Conservation (phyloP, 2,113 vertebrate species). For the Callocephalon fimbriatum region DNA sequence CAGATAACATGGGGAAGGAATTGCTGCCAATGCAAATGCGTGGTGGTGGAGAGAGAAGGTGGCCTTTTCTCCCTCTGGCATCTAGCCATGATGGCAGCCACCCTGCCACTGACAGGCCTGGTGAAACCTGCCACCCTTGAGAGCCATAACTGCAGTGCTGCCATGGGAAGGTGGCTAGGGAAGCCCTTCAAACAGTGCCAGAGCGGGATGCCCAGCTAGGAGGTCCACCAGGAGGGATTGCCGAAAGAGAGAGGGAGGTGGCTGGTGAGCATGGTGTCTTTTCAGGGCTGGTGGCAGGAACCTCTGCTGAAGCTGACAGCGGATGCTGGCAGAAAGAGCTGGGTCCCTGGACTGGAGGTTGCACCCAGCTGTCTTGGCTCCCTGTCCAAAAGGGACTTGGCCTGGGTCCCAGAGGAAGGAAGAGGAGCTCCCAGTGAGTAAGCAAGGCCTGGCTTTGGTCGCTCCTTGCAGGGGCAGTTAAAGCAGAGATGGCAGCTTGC, state of each 20-base stretch:
- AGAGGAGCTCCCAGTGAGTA: not conserved
- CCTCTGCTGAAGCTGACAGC: rapidly evolving
- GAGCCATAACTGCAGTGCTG: not conserved
- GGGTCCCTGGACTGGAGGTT: not conserved
- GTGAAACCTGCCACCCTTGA: rapidly evolving
- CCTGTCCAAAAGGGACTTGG: not conserved
- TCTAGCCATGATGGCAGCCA: rapidly evolving
- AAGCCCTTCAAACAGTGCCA: not conserved
- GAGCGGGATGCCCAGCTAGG: not conserved
- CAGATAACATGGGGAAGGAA: not conserved
- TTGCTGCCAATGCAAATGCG: not conserved
- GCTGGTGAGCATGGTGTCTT: not conserved
- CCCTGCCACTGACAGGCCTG: rapidly evolving
- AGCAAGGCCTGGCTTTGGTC: not conserved
- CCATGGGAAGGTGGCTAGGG: not conserved
- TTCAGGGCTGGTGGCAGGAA: not conserved
- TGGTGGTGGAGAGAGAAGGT: not conserved
- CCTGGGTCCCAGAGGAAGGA: not conserved
- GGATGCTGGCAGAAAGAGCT: not conserved
- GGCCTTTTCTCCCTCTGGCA: not conserved
- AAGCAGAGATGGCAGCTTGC: not conserved
- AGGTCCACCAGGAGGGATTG: not conserved
- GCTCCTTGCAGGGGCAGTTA: not conserved
- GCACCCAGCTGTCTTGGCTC: not conserved
- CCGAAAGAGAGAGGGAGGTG: rapidly evolving